phyloP scores from a whole-genome alignment of 2,797 vertebrate genomes.

The Smutsia temminckii region DNA sequence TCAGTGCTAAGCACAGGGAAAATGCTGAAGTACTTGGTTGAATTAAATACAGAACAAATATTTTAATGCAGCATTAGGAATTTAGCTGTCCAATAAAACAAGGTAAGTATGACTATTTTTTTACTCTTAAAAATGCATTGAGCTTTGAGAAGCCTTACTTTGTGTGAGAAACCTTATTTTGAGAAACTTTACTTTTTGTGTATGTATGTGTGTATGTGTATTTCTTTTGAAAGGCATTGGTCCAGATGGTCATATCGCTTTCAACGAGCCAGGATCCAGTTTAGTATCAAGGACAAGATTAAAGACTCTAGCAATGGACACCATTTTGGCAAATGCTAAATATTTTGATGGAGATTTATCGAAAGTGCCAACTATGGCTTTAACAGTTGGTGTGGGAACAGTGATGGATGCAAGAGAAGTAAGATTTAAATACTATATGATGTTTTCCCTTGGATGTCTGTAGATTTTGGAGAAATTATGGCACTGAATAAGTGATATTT shows the following conservation, averaged over 20 bases:
- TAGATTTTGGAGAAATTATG: conserved; percentile 50
- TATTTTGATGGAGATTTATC: conserved; percentile 90
- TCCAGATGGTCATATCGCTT: conserved; percentile 91
- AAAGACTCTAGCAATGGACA: conserved; percentile 90
- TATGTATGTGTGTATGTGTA: conserved; percentile 29
- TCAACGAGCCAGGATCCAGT: conserved; percentile 91
- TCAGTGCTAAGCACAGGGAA: conserved; percentile 35
- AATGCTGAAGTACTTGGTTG: conserved; percentile 16
- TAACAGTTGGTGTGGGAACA: conserved; percentile 90
- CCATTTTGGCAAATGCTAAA: conserved; percentile 90
- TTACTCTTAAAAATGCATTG: background rate
- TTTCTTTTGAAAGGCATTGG: conserved; percentile 88
- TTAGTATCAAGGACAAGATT: conserved; percentile 89
- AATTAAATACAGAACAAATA: conserved; percentile 42
- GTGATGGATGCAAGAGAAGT: conserved; percentile 91
- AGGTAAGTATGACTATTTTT: conserved; percentile 43
- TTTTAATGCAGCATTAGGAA: conserved; percentile 43
- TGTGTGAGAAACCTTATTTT: background rate
- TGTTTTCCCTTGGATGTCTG: conserved; percentile 70
- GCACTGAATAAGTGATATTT: background rate
- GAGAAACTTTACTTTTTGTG: background rate
- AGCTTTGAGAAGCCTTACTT: conserved; percentile 18
- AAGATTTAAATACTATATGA: conserved; percentile 77
- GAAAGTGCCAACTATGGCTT: conserved; percentile 90
- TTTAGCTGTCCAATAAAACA: conserved; percentile 30